These are phyloP conservation scores for Typhlichthys subterraneus DNA, from an alignment of 2,797 vertebrate genomes.

Conservation along the genomic window DNA sequence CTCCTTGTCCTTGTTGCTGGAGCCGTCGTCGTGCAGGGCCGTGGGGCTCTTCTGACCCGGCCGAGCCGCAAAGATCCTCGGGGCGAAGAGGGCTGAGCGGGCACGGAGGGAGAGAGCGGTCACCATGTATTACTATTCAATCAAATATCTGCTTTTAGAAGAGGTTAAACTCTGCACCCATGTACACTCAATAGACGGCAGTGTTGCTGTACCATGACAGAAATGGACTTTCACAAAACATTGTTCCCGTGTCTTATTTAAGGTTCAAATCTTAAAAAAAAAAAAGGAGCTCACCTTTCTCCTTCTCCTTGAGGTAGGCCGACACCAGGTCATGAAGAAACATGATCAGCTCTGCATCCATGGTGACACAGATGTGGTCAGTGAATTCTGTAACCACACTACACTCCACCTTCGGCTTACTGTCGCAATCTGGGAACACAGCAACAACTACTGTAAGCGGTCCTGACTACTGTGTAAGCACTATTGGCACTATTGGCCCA, in stretches of 20 bases:
- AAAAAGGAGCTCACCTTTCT: slow-evolving; percentile 84
- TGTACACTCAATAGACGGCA: no score
- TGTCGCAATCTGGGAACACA: slow-evolving; percentile 71
- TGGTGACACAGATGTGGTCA: slow-evolving; percentile 98
- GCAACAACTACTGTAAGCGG: background rate
- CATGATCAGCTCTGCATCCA: slow-evolving; percentile 99
- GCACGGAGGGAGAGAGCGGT: background rate
- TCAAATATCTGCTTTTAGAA: no score
- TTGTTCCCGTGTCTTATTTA: no score
- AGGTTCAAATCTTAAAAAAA: no score
- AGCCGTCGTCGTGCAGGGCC: slow-evolving; percentile 82
- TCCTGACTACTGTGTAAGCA: no score
- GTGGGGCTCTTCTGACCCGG: slow-evolving; percentile 94
- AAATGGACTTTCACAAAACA: no score
- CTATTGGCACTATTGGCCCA: no score
- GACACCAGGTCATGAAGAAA: slow-evolving; percentile 98
- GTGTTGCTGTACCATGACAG: no score
- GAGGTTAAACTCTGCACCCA: no score
- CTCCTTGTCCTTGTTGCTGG: slow-evolving; percentile 79
- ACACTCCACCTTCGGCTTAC: slow-evolving; percentile 97
- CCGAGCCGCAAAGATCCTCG: slow-evolving; percentile 86
- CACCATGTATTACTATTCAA: no score
- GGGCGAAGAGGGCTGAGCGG: slow-evolving; percentile 88
- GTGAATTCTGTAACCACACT: slow-evolving; percentile 99
- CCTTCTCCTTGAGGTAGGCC: slow-evolving; percentile 98